Conservation (phyloP, 2,113 vertebrate genomes). For the Caloenas nicobarica region DNA sequence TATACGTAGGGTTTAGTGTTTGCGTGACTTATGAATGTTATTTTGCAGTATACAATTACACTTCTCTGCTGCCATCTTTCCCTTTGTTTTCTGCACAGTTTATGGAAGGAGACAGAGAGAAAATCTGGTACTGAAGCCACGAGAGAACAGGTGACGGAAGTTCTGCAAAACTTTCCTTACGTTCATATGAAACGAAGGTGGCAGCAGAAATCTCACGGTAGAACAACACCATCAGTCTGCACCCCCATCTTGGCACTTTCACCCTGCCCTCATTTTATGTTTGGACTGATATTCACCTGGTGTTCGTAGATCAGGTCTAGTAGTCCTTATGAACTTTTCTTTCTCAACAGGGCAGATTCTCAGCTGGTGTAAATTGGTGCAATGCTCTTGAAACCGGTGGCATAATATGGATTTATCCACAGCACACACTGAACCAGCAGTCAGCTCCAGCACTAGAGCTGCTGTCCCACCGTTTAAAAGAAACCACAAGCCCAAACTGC, state of each 20-base stretch:
- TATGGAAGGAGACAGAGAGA: neutral
- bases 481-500: neutral
- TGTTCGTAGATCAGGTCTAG: neutral
- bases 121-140: neutral
- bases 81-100: conserved; percentile 36
- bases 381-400: neutral
- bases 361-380: neutral
- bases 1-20: conserved; percentile 62
- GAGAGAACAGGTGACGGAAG: neutral
- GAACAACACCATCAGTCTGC: neutral
- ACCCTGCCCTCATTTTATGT: neutral
- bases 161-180: neutral
- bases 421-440: neutral
- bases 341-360: neutral
- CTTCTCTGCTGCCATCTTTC: conserved; percentile 29
- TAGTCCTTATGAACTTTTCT: neutral
- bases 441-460: neutral
- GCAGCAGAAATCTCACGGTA: neutral
- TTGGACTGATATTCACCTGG: neutral
- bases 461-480: neutral
- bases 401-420: neutral
- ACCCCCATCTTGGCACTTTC: neutral
- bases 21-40: conserved; percentile 67
- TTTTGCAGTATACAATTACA: conserved; percentile 64
- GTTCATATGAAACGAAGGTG: neutral